Conservation (phyloP, 2,113 vertebrate genomes). For the Ascaphus truei region DNA sequence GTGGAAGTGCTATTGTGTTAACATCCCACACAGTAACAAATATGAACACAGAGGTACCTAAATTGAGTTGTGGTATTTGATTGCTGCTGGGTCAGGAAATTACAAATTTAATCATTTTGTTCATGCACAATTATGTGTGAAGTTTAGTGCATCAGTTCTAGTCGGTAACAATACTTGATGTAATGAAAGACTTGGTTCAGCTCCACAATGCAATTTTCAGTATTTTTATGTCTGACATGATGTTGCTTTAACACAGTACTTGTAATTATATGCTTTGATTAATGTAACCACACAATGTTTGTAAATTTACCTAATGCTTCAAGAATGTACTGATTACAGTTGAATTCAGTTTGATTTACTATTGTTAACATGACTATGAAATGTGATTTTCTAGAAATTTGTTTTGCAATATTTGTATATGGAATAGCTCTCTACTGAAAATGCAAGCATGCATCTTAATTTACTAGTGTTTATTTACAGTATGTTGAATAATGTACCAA, state of each 20-base stretch:
- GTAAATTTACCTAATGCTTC: not conserved
- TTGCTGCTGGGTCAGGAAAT: too few species aligned
- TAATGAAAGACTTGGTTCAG: too few species aligned
- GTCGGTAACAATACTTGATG: too few species aligned
- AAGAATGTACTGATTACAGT: slow-evolving; percentile 8
- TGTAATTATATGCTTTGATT: not conserved
- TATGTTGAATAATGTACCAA: not conserved
- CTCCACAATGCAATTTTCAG: too few species aligned
- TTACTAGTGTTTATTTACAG: not conserved
- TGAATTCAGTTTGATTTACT: slow-evolving; percentile 22
- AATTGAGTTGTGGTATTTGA: too few species aligned
- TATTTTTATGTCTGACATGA: too few species aligned
- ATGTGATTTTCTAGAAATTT: not conserved
- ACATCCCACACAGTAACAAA: too few species aligned
- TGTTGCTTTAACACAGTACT: not conserved
- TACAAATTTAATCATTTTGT: too few species aligned
- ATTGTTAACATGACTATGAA: slow-evolving; percentile 4
- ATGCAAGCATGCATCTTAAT: not conserved
- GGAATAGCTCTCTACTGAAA: not conserved
- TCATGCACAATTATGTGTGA: too few species aligned
- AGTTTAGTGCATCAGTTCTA: too few species aligned
- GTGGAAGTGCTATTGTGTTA: too few species aligned
- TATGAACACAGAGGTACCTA: too few species aligned
- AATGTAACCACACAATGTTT: not conserved
- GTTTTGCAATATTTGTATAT: not conserved